Evolutionary conservation across 2,888 invertebrate genomes (phyloP), one percentile per base, ranked within the genome.

Genomic region (Aromia moschata): DNA sequence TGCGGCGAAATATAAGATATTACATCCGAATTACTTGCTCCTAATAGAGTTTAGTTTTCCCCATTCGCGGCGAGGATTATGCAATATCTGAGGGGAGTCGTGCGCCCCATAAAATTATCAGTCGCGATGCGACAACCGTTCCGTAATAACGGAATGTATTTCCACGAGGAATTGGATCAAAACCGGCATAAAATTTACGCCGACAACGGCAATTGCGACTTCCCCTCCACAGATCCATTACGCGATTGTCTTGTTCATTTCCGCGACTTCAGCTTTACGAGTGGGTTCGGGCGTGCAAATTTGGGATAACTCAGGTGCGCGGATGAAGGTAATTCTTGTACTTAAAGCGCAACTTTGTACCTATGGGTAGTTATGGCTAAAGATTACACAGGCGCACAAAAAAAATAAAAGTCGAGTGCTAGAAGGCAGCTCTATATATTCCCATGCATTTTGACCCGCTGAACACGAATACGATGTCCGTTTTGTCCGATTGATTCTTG

Each of bases 181-280:
- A 40, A 55, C 56, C 30, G 47, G 31, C 41, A 31, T 31, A 41
- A 56, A 56, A 56, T 56, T 47, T 56, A 56, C 17, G 56, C 31
- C 56, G 47, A 40, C 38, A 41, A 41, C 47, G 40, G 41, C 18
- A 45, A 12, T 31, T 40, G 16, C 10, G 12, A 44, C 38, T 20
- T 55, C 47, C 56, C 56, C 41, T 31, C 11, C 17, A 12, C 40
- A 40, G 41, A 47, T 41, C 45, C 16, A 56, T 56, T 47, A 30
- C 40, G 17, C 17, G 56, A 56, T 45, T 46, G 55, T 55, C 55
- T 55, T 25, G 33, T 55, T 45, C 55, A 55, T 55, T 55, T 55
- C 55, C 55, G 45, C 16, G 36, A 46, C 17, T 45, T 16, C 17
- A 14, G 38, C 40, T 55, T 46, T 38, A 55, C 46, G 46, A 25